Evolutionary conservation across 2,888 invertebrate genomes (phyloP), one percentile per base, ranked within the genome.

Genomic region (Drosophila eohydei): DNA sequence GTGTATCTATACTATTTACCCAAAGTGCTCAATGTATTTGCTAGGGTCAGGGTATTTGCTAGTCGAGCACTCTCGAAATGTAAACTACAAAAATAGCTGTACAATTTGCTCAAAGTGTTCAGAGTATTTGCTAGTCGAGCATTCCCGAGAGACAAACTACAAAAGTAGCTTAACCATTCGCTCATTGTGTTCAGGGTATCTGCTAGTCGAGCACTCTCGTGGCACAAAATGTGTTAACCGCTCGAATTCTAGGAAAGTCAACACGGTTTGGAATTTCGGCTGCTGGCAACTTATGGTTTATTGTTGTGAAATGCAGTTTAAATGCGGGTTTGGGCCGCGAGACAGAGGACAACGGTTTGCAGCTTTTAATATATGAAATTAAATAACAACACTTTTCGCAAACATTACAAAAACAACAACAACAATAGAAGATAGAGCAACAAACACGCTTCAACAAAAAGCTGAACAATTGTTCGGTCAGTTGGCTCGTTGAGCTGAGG

Each of bases 221-320:
- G 8, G 7, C 12, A 36, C 12, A 36, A 36, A 4, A 7, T 32
- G 7, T 32, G 7, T 34, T 14, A 9, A 41, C 8, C 16, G 16
- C 16, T 44, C 12, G 26, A 6, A 9, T n/a, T 28, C 46, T 48
- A n/a, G n/a, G 16, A 51, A 36, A 36, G 8, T 36, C 21, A 36
- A 36, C 51, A 9, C 1, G 34, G 2, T 36, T 14, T n/a, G 21
- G 59, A 16, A 51, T 44, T 56, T 51, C 9, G 16, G 9, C n/a
- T 46, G 44, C 28, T 26, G 26, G 30, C 21, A 57, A 59, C 56
- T 71, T 74, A 64, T 77, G 60, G 43, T 61, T 65, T 71, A 59
- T 77, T 80, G 76, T 59, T 56, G 61, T 28, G 14, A 43, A 58
- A 44, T 66, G 58, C 54, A 54, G 71, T 50, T 71, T 40, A 43